Evolutionary conservation across 2,888 invertebrate species (phyloP), one percentile per base, ranked within the genome.

Genomic region (Exephanes ischioxanthus): DNA sequence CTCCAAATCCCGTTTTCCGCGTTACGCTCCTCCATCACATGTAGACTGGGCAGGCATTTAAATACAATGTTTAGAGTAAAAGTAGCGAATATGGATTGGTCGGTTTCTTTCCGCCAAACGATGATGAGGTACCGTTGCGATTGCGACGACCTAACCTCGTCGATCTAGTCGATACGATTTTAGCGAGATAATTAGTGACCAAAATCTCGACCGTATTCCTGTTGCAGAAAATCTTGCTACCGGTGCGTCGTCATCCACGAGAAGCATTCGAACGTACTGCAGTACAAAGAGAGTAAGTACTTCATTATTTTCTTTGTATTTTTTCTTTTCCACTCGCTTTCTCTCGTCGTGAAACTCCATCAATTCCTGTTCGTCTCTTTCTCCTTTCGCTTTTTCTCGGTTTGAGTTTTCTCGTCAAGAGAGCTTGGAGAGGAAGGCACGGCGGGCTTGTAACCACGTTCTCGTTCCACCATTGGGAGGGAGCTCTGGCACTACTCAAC

Each of bases 201-300:
- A 73, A 55, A 71, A 55, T 67, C 51, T 68, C 16, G 9, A 79
- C 79, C 72, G 80, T 88, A 83, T 87, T 88, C 90, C 87, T 93
- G 92, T 95, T 97, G 84, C 97, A 98, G 98, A 94, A 97, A 97
- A 95, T 97, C 97, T 94, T 99, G 98, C 95, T 98, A 97, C 95
- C 97, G 98, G 90, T 99, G 98, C 95, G 97, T 99, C 93, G 98
- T 98, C 94, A 98, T 99, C 95, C 98, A 98, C 94, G 98, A 98
- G 94, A 98, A 98, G 94, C 98, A 99, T 95, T 96, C 97, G 93
- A 99, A 99, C 95, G 98, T 99, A 90, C 96, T 99, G 88, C 98
- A 99, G 94, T 99, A 98, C 95, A 99, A 99, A 97, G 98, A 98
- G 96, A 98, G 99, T 99, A 95, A 98, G 98, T 97, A 93, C 77